Conservation (phyloP, 2,113 vertebrate species). For the Calcarius ornatus region DNA sequence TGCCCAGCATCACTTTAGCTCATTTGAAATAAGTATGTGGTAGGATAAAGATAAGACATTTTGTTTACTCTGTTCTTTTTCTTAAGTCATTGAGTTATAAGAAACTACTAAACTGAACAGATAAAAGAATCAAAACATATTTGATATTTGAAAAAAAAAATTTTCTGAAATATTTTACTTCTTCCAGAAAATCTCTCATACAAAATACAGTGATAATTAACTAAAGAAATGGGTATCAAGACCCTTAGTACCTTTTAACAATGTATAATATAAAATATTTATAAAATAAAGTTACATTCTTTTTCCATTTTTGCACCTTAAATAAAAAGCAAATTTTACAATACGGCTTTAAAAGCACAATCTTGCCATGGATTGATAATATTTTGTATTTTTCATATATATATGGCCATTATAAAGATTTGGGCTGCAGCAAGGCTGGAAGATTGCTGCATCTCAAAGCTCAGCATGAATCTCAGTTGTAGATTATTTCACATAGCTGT, state of each 20-base stretch:
- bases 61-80: not conserved
- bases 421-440: not conserved
- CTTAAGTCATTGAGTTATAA: not conserved
- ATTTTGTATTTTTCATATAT: not conserved
- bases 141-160: not conserved
- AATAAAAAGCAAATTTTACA: not conserved
- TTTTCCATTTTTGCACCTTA: not conserved
- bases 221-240: not conserved
- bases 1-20: not conserved
- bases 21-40: not conserved
- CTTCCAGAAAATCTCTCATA: not conserved
- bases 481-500: not conserved
- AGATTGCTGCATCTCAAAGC: not conserved
- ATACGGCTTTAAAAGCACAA: not conserved
- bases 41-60: not conserved
- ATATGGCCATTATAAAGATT: not conserved
- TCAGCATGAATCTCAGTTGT: not conserved
- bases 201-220: not conserved
- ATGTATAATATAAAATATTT: not conserved
- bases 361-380: not conserved
- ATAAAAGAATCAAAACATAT: not conserved
- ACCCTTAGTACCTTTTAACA: not conserved
- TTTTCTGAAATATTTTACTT: not conserved
- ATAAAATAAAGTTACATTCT: not conserved
- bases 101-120: not conserved